A percentile compares a stretch with the other conserved stretches of the same genome.
Evolutionary conservation across 92 coral and sea anemone species (phyloP).

Genomic region (Metridium senile): DNA sequence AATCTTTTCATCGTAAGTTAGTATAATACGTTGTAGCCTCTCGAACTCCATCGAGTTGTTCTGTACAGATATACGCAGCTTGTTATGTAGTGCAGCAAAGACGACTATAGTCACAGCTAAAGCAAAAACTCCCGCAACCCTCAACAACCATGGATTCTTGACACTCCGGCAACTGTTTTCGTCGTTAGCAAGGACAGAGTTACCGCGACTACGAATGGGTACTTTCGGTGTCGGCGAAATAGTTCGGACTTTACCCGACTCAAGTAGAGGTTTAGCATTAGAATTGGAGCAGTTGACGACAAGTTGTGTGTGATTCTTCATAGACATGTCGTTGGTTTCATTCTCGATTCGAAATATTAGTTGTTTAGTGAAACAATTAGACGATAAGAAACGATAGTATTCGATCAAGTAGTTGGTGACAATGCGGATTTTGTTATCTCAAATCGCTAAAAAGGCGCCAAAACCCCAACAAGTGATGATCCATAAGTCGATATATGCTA

Average conservation of each 20-base stretch:
- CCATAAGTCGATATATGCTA: not conserved
- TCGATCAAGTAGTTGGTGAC: not conserved
- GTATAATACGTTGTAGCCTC: not conserved
- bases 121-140: slow-evolving; percentile 34
- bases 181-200: not conserved
- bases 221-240: slow-evolving; percentile 24
- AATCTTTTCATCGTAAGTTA: not conserved
- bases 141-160: slow-evolving; percentile 42
- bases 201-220: not conserved
- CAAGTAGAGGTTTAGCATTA: slow-evolving; percentile 17
- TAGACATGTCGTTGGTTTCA: slow-evolving; percentile 27
- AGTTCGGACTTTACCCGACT: slow-evolving; percentile 16
- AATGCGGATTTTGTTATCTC: not conserved
- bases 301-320: slow-evolving; percentile 25
- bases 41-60: slow-evolving; percentile 5
- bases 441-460: not conserved
- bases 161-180: slow-evolving; percentile 25
- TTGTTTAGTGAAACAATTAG: slow-evolving; percentile 5
- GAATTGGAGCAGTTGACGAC: slow-evolving; percentile 28
- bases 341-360: slow-evolving; percentile 1
- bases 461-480: not conserved
- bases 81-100: slow-evolving; percentile 37
- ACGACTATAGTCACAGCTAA: slow-evolving; percentile 31
- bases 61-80: slow-evolving; percentile 10
- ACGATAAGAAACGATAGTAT: slow-evolving; percentile 9